Conservation (phyloP, 1,140 invertebrate species). For the Catajapyx aquilonaris region DNA sequence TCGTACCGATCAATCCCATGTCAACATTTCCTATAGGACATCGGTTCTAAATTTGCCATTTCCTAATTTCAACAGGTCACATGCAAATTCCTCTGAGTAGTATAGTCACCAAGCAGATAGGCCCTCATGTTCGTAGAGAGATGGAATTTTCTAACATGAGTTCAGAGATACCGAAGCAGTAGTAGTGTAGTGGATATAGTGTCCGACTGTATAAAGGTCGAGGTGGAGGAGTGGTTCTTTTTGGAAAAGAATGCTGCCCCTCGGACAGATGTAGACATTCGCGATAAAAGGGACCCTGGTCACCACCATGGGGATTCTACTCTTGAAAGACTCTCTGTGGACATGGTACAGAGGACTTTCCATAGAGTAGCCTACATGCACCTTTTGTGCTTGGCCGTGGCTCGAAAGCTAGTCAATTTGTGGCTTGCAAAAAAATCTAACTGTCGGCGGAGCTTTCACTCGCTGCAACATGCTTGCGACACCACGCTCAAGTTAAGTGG, state of each 20-base stretch:
- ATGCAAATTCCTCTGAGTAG: no score
- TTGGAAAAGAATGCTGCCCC: neutral
- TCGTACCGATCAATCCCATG: no score
- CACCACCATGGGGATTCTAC: slow-evolving; percentile 6
- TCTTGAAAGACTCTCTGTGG: slow-evolving; percentile 7
- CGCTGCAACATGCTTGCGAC: slow-evolving; percentile 4
- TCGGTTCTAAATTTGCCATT: no score
- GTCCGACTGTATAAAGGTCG: no score
- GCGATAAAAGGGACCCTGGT: slow-evolving; percentile 1
- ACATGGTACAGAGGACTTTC: slow-evolving; percentile 11
- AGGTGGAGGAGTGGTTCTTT: slow-evolving; percentile 7
- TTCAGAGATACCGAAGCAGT: no score
- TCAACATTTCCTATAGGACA: no score
- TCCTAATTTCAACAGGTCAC: no score
- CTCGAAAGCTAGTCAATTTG: slow-evolving; percentile 10
- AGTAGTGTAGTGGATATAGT: no score
- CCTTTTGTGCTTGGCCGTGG: slow-evolving; percentile 10
- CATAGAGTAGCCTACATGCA: slow-evolving; percentile 14
- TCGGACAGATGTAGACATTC: slow-evolving; percentile 7
- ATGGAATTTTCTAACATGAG: no score
- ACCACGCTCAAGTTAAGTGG: neutral
- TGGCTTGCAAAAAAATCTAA: slow-evolving; percentile 6
- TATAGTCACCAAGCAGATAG: no score
- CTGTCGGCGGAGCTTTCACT: slow-evolving; percentile 1
- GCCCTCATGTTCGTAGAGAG: no score